Evolutionary conservation across 2,113 vertebrate species (phyloP).

Genomic region (Micronisus gabar): DNA sequence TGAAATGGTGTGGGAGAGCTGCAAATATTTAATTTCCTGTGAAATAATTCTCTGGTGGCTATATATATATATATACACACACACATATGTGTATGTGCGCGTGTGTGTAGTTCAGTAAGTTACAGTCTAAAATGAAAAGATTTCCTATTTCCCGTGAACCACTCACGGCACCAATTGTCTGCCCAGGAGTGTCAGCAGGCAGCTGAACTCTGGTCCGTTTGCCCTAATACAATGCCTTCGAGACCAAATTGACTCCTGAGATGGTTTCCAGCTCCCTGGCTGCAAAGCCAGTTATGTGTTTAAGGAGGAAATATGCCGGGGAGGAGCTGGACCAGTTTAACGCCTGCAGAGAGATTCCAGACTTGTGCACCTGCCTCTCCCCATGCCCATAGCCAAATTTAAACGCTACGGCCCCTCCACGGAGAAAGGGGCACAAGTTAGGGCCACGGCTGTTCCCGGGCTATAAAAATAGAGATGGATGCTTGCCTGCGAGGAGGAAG

Average conservation of each 20-base stretch:
- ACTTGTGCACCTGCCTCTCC: slow-evolving; percentile 49
- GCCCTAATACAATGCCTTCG: neutral
- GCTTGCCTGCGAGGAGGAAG: slow-evolving; percentile 22
- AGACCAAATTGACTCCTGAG: neutral
- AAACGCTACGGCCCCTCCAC: neutral
- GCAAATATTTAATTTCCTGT: slow-evolving; percentile 58
- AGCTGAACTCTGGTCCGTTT: neutral
- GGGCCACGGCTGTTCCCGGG: slow-evolving; percentile 29
- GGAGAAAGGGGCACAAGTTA: slow-evolving; percentile 4
- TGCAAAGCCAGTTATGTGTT: neutral
- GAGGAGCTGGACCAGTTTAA: slow-evolving; percentile 11
- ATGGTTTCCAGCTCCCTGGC: neutral
- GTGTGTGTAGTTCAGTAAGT: neutral
- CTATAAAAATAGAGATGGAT: slow-evolving; percentile 49
- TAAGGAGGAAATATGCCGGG: neutral
- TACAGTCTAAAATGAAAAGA: neutral
- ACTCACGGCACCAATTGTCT: neutral
- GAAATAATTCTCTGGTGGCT: slow-evolving; percentile 43
- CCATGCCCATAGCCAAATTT: slow-evolving; percentile 17
- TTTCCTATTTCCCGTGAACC: neutral
- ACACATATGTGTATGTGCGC: neutral
- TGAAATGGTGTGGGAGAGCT: slow-evolving; percentile 37
- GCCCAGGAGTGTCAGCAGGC: neutral
- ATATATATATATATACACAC: neutral
- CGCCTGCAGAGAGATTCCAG: neutral